phyloP scores from a whole-genome alignment of 2,888 invertebrate genomes.

The Lithosia quadra region DNA sequence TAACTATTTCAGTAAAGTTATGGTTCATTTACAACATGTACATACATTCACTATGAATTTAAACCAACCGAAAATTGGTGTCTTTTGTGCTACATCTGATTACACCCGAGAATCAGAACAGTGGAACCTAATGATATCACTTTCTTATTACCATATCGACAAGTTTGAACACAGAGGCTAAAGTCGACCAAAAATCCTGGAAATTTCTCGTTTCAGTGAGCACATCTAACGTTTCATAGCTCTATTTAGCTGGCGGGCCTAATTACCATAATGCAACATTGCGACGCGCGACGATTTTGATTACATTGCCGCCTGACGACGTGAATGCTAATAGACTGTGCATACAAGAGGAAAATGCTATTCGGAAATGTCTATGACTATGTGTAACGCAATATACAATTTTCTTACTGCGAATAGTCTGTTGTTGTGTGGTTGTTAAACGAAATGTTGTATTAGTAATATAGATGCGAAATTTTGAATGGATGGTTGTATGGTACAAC shows the following conservation, averaged over 20 bases:
- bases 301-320: slow-evolving; percentile 70
- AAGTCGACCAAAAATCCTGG: slow-evolving; percentile 36
- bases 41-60: too few relatives aligned
- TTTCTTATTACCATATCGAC: neutral
- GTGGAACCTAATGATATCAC: neutral
- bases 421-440: neutral
- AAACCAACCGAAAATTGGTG: too few relatives aligned
- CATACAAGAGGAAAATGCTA: slow-evolving; percentile 59
- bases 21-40: neutral
- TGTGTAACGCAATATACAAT: slow-evolving; percentile 42
- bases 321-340: slow-evolving; percentile 68
- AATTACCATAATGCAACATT: slow-evolving; percentile 78
- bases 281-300: slow-evolving; percentile 73
- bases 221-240: slow-evolving; percentile 66
- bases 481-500: too few relatives aligned
- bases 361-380: slow-evolving; percentile 59
- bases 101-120: neutral
- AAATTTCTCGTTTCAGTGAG: slow-evolving; percentile 57
- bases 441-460: neutral
- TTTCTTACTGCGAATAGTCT: slow-evolving; percentile 22
- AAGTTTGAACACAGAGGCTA: neutral
- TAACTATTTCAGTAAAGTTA: too few relatives aligned
- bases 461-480: neutral
- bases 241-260: slow-evolving; percentile 66
- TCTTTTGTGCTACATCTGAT: neutral